These are phyloP conservation scores for Drosophila kepulauana DNA, from an alignment of 1,140 invertebrate genomes.

Conservation along the genomic window DNA sequence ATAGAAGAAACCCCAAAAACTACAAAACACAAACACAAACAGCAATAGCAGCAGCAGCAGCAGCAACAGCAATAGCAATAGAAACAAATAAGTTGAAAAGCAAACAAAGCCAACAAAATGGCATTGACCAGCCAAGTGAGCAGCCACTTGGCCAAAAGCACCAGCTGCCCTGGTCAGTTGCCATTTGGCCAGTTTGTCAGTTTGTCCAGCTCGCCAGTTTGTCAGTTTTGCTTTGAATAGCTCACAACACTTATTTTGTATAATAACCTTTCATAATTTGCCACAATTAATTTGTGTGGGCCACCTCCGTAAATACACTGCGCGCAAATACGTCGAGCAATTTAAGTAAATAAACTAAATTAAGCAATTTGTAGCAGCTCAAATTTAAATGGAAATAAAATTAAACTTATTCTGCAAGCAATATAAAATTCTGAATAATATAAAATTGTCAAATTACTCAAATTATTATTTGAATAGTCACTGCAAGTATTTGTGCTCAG, in stretches of 20 bases:
- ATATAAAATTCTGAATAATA: neutral
- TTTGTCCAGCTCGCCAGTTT: conserved; percentile 27
- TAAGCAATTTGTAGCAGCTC: neutral
- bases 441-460: neutral
- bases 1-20: conserved; percentile 30
- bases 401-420: neutral
- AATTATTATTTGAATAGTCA: neutral
- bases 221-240: conserved; percentile 36
- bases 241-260: conserved; percentile 12
- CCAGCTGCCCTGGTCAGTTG: conserved; percentile 16
- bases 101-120: conserved; percentile 54
- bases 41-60: conserved; percentile 13
- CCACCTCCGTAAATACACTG: conserved; percentile 9
- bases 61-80: conserved; percentile 29
- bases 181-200: conserved; percentile 14
- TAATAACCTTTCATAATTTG: conserved; percentile 51
- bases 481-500: neutral
- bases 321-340: neutral
- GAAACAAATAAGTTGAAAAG: conserved; percentile 35
- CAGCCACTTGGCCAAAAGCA: conserved; percentile 29
- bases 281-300: conserved; percentile 43
- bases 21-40: conserved; percentile 36
- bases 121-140: conserved; percentile 74
- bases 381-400: neutral
- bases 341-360: conserved; percentile 1